Percentiles rank a stretch among this genome's conserved stretches.
phyloP scores from a whole-genome alignment of 2,888 invertebrate species.

The Drosophila histrio region DNA sequence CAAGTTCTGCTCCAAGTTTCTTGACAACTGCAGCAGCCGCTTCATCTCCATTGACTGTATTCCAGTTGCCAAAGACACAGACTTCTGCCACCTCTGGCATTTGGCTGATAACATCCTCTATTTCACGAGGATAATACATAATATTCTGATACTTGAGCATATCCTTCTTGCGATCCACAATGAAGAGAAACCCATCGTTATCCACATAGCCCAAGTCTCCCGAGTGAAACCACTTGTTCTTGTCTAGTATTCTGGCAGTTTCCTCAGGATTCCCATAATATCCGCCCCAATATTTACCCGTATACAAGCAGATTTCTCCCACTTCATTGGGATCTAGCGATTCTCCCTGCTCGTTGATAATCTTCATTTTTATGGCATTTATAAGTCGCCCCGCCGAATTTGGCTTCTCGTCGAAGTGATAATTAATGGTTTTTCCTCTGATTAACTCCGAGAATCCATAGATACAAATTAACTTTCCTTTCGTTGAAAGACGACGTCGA shows the following conservation, averaged over 20 bases:
- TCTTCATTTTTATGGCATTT: slow-evolving; percentile 56
- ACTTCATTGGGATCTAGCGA: slow-evolving; percentile 52
- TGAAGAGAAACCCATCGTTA: slow-evolving; percentile 65
- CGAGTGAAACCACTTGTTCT: slow-evolving; percentile 74
- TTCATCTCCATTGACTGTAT: slow-evolving; percentile 63
- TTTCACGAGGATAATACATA: slow-evolving; percentile 68
- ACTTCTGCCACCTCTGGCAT: slow-evolving; percentile 64
- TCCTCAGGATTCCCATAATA: slow-evolving; percentile 69
- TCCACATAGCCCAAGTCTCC: slow-evolving; percentile 81
- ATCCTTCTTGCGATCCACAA: slow-evolving; percentile 73
- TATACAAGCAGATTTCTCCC: slow-evolving; percentile 66
- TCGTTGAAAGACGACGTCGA: background rate
- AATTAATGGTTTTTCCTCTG: background rate
- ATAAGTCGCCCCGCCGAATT: slow-evolving; percentile 1
- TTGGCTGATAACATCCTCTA: slow-evolving; percentile 64
- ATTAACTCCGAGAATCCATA: slow-evolving; percentile 1
- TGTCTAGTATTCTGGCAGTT: slow-evolving; percentile 55
- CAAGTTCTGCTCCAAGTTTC: slow-evolving; percentile 40
- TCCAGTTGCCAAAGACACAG: slow-evolving; percentile 70
- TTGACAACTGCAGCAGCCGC: slow-evolving; percentile 71
- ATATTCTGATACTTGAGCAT: slow-evolving; percentile 63
- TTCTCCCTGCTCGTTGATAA: slow-evolving; percentile 61
- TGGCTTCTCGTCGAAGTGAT: slow-evolving; percentile 5
- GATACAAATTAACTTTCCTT: background rate
- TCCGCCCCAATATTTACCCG: slow-evolving; percentile 57